Evolutionary conservation across 1,140 invertebrate species (phyloP), one percentile per base, ranked within the genome.

Genomic region (Fopius arisanus): DNA sequence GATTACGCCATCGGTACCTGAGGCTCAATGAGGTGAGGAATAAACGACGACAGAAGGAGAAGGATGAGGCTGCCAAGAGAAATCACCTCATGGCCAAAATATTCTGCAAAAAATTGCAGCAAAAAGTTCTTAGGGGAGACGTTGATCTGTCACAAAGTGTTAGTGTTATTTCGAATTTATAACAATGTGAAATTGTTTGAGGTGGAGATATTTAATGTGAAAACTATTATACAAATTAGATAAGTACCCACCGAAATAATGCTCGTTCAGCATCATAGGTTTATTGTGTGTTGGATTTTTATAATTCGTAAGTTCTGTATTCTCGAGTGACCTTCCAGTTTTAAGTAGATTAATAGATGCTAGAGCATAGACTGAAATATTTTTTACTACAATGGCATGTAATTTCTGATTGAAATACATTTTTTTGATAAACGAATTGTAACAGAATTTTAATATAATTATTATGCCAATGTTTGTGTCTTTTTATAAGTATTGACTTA

Each of bases 71-170:
- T 51, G 81, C 88, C 14, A 79, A 83, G 12, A 88, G 88, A 29
- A 90, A 91, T 79, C 86, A 89, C 73, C 75, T 90, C 0, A 90
- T 91, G 89, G 90, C 89, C 3, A 88, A 89, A 76, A 84, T 90
- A 73, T 91, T 89, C 82, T 87, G 88, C 54, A 88, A 89, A 82
- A 90, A 87, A 75, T 78, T 90, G 23, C 89, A 90, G 65, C 85
- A 87, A 43, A 89, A 87, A 82, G 88, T 89, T 65, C 76, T 90
- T 40, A 82, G 80, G 65, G 89, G 89, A 70, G 83, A 89, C 73
- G 87, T 89, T 4, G 84, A 89, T 79, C 72, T 90, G 9, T 89
- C 89, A 9, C 89, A 89, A 77, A 89, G 88, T 77, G 80, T 88
- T 26, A 88, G 87, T 73, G 86, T 89, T 33, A 87, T 89, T 78